Evolutionary conservation across 2,888 invertebrate genomes (phyloP), one percentile per base, ranked within the genome.

Genomic region (Pseudococcus jackbeardsleyi): DNA sequence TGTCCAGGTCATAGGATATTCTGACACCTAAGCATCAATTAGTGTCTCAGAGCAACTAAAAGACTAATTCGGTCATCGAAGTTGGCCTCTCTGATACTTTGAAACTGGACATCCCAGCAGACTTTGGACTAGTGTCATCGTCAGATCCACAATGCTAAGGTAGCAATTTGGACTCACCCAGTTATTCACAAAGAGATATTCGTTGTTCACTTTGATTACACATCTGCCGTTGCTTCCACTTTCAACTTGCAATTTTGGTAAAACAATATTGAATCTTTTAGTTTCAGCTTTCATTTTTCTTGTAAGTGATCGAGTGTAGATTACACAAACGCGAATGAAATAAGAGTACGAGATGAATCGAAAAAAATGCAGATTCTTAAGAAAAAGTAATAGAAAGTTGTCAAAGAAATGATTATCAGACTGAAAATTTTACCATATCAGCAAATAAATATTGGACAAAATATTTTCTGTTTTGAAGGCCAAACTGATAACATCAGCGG

Each of bases 161-260:
- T 33, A 3, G 26, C 1, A 54, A 22, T 12, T 15, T 26, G 15
- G 12, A 79, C 79, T 79, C 42, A 79, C 79, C 79, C 79, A 79
- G 19, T 79, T 79, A 79, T 79, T 79, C 9, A 79, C 79, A 8
- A 79, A 79, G 17, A 79, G 12, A 19, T 79, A 79, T n/a, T 79
- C 79, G 19, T 79, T 42, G 42, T 79, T 79, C 42, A 79, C 79
- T 79, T 79, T 79, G 17, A 79, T 79, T 42, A 79, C 79, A 33
- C 79, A 79, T 79, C 79, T 79, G 17, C 79, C 79, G n/a, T 79
- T 79, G 79, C 39, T 79, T 42, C 42, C 15, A 42, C 79, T 79
- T 42, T 39, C 79, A n/a, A 79, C 79, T 79, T 79, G 79, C 19
- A 79, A 79, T 79, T 79, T 79, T 0, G 79, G 79, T 46, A 79